Conservation (phyloP, 2,888 invertebrate species). For the Melanchra persicariae region DNA sequence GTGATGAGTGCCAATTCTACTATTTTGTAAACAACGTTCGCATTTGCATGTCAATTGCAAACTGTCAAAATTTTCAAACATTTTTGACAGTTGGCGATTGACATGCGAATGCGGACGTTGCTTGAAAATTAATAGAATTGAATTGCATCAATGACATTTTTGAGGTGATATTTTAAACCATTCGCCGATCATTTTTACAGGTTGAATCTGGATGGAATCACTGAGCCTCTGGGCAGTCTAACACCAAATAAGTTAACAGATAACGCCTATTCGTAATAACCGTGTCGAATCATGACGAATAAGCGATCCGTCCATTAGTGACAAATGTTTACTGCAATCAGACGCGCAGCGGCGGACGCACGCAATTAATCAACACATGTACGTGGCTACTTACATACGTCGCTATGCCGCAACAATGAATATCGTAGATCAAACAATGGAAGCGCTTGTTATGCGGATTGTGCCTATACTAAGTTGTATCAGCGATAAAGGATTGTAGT, state of each 20-base stretch:
- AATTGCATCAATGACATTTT: no score
- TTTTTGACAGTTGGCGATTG: no score
- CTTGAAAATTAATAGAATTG: no score
- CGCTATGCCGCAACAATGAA: conserved; percentile 52
- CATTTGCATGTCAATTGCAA: no score
- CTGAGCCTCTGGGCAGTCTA: conserved; percentile 12
- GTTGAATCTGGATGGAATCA: no score
- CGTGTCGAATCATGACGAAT: conserved; percentile 71
- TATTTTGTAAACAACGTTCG: no score
- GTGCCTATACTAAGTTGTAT: neutral
- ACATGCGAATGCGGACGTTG: no score
- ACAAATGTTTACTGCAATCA: conserved; percentile 85
- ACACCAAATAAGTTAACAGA: conserved; percentile 63
- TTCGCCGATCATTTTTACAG: no score
- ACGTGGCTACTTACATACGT: conserved; percentile 49
- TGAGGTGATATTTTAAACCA: no score
- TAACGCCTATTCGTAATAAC: conserved; percentile 64
- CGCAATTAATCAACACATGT: conserved; percentile 79
- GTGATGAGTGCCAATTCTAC: no score
- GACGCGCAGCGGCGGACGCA: conserved; percentile 69
- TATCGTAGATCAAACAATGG: conserved; percentile 62
- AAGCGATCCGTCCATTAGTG: conserved; percentile 80
- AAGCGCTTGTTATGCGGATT: conserved; percentile 25
- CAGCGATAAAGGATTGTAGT: neutral
- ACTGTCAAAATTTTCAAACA: no score